Conservation (phyloP, 2,797 vertebrate genomes). For the Poeciliopsis gracilis region DNA sequence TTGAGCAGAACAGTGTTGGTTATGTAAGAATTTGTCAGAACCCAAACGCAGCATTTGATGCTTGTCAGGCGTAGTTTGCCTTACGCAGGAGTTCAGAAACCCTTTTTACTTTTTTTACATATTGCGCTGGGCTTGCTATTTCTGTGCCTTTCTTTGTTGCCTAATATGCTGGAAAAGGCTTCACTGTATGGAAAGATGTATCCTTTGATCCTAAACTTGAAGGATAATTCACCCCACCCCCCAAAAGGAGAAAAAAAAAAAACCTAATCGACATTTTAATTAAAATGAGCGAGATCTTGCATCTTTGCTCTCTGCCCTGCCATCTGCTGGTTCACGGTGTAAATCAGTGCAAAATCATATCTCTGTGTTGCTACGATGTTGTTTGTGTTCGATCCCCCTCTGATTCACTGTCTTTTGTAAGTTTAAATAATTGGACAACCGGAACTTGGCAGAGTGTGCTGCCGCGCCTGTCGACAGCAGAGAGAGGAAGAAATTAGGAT, state of each 20-base stretch:
- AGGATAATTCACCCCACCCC: conserved; percentile 61
- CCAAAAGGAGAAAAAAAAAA: conserved; percentile 32
- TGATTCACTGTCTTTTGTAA: conserved; percentile 48
- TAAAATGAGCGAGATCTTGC: conserved; percentile 64
- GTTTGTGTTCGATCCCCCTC: conserved; percentile 16
- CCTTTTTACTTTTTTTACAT: conserved; percentile 47
- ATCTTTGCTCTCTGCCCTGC: conserved; percentile 42
- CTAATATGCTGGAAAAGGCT: conserved; percentile 58
- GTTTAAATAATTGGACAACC: conserved; percentile 66
- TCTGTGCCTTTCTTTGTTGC: conserved; percentile 71
- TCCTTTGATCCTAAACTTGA: conserved; percentile 78
- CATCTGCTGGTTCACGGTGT: conserved; percentile 51
- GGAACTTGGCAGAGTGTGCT: conserved; percentile 54
- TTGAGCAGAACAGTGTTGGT: conserved; percentile 30
- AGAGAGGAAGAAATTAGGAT: conserved; percentile 42
- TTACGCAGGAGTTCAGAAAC: conserved; percentile 55
- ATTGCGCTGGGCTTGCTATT: conserved; percentile 54
- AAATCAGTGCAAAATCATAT: conserved; percentile 44
- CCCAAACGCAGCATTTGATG: conserved; percentile 51
- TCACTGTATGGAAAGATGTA: conserved; percentile 65
- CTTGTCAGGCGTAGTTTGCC: conserved; percentile 64
- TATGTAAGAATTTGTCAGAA: conserved; percentile 48
- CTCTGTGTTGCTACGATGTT: conserved; percentile 24
- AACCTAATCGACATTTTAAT: conserved; percentile 73
- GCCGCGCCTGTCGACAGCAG: conserved; percentile 43